Evolutionary conservation across 2,113 vertebrate species (phyloP), one percentile per base, ranked within the genome.

Genomic region (Hiodon tergisus): DNA sequence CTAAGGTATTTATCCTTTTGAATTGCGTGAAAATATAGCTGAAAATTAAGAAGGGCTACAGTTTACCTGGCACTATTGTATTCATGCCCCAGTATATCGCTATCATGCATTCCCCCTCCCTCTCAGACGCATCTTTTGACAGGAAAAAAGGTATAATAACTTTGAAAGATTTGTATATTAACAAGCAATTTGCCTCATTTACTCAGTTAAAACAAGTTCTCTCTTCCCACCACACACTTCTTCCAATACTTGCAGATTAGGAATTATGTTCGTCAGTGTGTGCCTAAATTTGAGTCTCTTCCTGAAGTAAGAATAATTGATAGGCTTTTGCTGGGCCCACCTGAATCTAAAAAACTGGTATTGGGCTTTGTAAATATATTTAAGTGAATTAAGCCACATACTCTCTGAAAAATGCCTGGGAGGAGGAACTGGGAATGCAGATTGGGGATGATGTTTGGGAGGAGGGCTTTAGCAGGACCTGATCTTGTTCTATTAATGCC

Each of bases 141-240:
- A 61, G 13, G 4, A 9, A 6, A n/a, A 61, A 61, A 61, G 59
- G 4, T 61, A 11, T 61, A 14, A n/a, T 60, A 4, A 69, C 67
- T 61, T 16, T 75, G 4, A 6, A 68, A 68, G 65, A 68, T 16
- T 57, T 75, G 8, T 68, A 75, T n/a, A 69, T 51, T 58, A 31
- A 68, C 52, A 68, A 68, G n/a, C 17, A 60, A 14, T 75, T 75
- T 67, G 31, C 65, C 60, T 76, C 47, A 17, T 76, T 76, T 69
- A 48, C 5, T 16, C 55, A 61, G 53, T 61, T 76, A 51, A 60
- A 76, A n/a, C 48, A 69, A 11, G 13, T 69, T 69, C 13, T 31
- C 14, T 7, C 67, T 76, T 11, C 11, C 66, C 8, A 10, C n/a
- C 4, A 65, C 67, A 17, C 50, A 66, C 6, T 74, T 66, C 14